A percentile compares a stretch with the other conserved stretches of the same genome.
Conservation (phyloP, 92 coral and sea anemone genomes). For the Scolanthus callimorphus region DNA sequence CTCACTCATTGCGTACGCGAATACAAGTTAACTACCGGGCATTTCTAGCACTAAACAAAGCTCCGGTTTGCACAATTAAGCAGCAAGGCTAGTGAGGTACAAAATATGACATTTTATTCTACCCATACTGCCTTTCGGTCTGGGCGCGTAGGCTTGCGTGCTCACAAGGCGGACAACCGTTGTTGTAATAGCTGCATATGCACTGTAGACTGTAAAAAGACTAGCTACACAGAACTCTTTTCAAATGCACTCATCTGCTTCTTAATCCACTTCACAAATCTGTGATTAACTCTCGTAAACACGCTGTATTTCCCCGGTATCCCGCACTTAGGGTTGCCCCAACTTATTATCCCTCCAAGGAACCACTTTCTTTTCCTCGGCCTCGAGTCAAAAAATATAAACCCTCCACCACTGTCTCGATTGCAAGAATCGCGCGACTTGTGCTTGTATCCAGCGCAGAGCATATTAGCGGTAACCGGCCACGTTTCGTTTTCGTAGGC, state of each 20-base stretch:
- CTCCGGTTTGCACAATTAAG: too few relatives aligned
- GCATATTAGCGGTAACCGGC: conserved; percentile 91
- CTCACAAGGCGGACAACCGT: too few relatives aligned
- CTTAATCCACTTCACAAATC: conserved; percentile 78
- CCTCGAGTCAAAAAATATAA: conserved; percentile 59
- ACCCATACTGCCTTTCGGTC: too few relatives aligned
- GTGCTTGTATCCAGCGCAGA: conserved; percentile 79
- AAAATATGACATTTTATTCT: too few relatives aligned
- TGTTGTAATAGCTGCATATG: too few relatives aligned
- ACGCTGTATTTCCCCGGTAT: conserved; percentile 91
- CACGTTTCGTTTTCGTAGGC: conserved; percentile 62
- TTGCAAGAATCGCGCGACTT: conserved; percentile 64
- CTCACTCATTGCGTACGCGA: too few relatives aligned
- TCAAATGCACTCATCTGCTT: conserved; percentile 31
- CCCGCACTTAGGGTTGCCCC: conserved; percentile 92
- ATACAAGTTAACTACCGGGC: too few relatives aligned
- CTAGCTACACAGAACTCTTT: too few relatives aligned
- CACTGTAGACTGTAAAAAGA: too few relatives aligned
- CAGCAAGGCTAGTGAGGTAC: too few relatives aligned
- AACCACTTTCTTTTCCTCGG: conserved; percentile 73
- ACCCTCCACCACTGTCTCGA: conserved; percentile 97
- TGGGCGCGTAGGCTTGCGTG: too few relatives aligned
- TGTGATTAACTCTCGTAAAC: conserved; percentile 67
- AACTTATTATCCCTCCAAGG: conserved; percentile 90
- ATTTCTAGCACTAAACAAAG: too few relatives aligned